Evolutionary conservation across 2,888 invertebrate genomes (phyloP), one percentile per base, ranked within the genome.

Genomic region (Marronus borbonicus): DNA sequence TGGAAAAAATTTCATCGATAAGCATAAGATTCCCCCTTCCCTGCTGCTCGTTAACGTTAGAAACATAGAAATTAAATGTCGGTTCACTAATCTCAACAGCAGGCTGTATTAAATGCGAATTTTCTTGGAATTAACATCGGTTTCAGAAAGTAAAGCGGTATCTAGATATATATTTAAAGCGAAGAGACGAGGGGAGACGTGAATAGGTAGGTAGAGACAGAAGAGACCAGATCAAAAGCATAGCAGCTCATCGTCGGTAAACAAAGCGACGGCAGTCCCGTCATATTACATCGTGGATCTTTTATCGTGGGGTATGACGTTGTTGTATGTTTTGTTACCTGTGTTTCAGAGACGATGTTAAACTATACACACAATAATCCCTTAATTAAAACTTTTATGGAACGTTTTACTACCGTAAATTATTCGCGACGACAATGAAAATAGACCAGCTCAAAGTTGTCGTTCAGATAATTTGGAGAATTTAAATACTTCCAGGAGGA

Each of bases 141-240:
- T 36, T 17, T 8, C 39, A n/a, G 39, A 55, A 70, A 55, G 66
- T 44, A 49, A 44, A 66, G 49, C 44, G 62, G 12, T 24, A n/a
- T n/a, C 5, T 55, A 24, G 24, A 55, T n/a, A 58, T 20, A 58
- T 58, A 44, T 44, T 44, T 12, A 20, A 55, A 17, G 64, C 36
- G 64, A 7, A 31, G 2, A n/a, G 28, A 12, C 24, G 24, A 20
- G 55, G 2, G 36, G 58, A 17, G 36, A 14, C n/a, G 10, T 17
- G 70, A 36, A 70, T 55, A 58, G 55, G 58, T 31, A n/a, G 66
- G 58, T 31, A n/a, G 49, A 64, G 64, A 39, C 8, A 50, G 69
- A 14, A 12, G 20, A 69, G 55, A 58, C 55, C 20, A 69, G 69
- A 70, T 70, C 70, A 70, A 70, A 68, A 55, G 70, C 70, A 70